Percentiles rank a stretch among this genome's conserved stretches.
Conservation (phyloP, 2,113 vertebrate species). For the Neodontobutis hainanensis region DNA sequence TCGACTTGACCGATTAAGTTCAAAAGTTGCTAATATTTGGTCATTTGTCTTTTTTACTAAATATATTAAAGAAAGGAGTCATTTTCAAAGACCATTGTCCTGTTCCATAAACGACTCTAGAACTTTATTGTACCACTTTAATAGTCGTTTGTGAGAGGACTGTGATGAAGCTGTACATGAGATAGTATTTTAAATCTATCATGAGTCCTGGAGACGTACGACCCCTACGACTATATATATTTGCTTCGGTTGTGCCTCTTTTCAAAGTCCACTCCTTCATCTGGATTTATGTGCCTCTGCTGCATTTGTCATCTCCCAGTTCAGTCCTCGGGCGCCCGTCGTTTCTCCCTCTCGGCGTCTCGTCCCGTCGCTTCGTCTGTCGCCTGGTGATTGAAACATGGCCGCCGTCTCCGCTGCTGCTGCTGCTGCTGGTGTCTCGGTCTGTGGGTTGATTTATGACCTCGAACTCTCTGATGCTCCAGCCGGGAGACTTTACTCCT, state of each 20-base stretch:
- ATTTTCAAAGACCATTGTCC: too few species aligned
- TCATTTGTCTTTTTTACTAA: too few species aligned
- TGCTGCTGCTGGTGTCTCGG: neutral
- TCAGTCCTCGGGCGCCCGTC: neutral
- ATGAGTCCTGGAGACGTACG: neutral
- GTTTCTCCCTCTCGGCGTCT: neutral
- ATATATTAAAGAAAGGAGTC: too few species aligned
- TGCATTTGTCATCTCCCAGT: neutral
- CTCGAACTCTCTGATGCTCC: conserved; percentile 4
- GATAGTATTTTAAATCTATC: neutral
- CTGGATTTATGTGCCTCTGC: conserved; percentile 4
- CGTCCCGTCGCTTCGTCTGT: conserved; percentile 19
- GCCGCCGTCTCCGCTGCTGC: conserved; percentile 9
- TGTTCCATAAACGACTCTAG: neutral
- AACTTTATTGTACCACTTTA: too few species aligned
- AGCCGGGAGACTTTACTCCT: conserved; percentile 19
- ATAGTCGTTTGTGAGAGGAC: neutral
- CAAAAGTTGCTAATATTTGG: too few species aligned
- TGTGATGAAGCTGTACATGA: neutral
- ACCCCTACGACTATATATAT: neutral
- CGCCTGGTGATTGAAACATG: conserved; percentile 47
- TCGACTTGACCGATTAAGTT: too few species aligned
- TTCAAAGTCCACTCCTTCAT: neutral
- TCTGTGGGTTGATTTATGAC: conserved; percentile 46
- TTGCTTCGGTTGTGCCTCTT: neutral